phyloP scores from a whole-genome alignment of 1,140 invertebrate genomes.

The Lepidurus arcticus region DNA sequence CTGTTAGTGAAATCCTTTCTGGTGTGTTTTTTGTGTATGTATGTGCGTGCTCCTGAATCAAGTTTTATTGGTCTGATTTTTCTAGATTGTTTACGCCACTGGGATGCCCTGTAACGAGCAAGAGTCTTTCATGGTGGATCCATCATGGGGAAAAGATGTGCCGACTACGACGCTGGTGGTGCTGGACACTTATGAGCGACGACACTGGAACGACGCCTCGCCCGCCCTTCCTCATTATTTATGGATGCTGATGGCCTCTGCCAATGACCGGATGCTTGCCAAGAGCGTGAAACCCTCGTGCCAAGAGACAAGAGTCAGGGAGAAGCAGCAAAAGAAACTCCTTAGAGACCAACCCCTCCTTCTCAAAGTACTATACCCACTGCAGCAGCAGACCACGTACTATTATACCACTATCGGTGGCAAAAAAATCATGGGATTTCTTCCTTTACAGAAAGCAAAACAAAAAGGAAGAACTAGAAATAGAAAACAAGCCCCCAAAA shows the following conservation, averaged over 20 bases:
- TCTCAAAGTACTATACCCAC: not conserved
- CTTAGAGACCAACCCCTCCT: not conserved
- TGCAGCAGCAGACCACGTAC: not conserved
- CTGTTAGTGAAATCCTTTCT: too few relatives aligned
- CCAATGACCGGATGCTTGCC: constrained; percentile 20
- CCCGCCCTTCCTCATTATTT: constrained; percentile 14
- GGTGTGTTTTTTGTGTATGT: too few relatives aligned
- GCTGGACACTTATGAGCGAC: constrained; percentile 17
- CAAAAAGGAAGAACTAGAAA: not conserved
- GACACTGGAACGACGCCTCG: constrained; percentile 1
- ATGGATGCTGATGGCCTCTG: constrained; percentile 17
- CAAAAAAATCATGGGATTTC: not conserved
- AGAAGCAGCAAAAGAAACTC: not conserved
- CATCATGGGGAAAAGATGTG: constrained; percentile 9
- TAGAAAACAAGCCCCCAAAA: not conserved
- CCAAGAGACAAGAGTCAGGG: constrained; percentile 14
- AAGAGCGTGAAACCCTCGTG: constrained; percentile 20
- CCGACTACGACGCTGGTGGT: not conserved
- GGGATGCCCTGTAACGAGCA: too few relatives aligned
- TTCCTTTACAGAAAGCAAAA: not conserved
- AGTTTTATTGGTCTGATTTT: too few relatives aligned
- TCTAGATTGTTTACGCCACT: too few relatives aligned
- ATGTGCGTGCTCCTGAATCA: too few relatives aligned
- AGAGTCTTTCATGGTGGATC: constrained; percentile 11
- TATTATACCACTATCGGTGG: not conserved